Base-by-base conservation (phyloP, 2,888 invertebrate genomes). In the Tiliacea citrago region DNA sequence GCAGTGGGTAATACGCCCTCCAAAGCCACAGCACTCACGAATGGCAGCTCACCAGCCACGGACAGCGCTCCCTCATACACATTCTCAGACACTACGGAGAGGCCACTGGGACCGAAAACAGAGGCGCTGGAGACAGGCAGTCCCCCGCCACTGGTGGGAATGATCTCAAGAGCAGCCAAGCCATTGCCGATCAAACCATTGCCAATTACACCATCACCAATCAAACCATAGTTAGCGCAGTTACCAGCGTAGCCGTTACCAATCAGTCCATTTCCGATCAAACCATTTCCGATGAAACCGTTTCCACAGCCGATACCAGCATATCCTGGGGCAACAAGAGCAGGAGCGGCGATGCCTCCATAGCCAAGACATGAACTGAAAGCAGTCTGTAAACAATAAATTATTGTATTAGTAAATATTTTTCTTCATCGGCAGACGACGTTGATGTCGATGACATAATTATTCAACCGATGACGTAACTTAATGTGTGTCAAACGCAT, bases 81-180 rank as follows among this genome's bases (percentile, higher is more conserved):
- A 35, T 86, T 87, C n/a, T 87, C 87, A 61, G 87, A 87, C 7
- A 65, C 63, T 45, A 87, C 49, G 12, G 84, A 73, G 45, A 87
- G 57, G 0, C 85, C 85, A 16, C 18, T 76, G 47, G 87, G 87
- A 39, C 73, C 60, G 12, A 76, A 61, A 29, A 60, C 10, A n/a
- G 84, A 86, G 2, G n/a, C 10, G 53, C 79, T 87, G 61, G 81
- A 62, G 39, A 87, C 73, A 7, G 82, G 77, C 10, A 86, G 61
- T 63, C 39, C 73, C 35, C 86, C 84, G 24, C 84, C 79, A 45
- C 75, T 77, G 53, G 91, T 85, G 18, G 83, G 76, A 13, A 68
- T 58, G 42, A 72, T 66, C 24, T 71, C 79, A 16, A 60, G 18
- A 49, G 89, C 92, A 21, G 84, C 76, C 42, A 53, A 51, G 24